Percentiles rank a stretch among this genome's conserved stretches.
Evolutionary conservation across 92 coral and sea anemone genomes (phyloP).

Genomic region (Siderastrea radians): DNA sequence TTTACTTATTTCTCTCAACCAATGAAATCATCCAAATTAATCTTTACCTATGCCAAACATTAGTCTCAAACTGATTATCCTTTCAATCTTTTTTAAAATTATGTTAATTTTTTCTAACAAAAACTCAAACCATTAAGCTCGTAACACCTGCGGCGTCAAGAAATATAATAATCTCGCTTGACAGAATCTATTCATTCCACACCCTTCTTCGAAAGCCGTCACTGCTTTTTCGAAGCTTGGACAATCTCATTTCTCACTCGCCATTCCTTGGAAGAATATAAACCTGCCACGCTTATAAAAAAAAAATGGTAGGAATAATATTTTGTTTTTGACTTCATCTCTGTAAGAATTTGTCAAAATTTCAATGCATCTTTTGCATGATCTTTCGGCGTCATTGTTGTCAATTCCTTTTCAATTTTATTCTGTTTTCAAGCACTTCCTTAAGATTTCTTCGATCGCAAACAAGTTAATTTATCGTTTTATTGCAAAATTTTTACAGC

Average conservation of each 20-base stretch:
- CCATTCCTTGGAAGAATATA: background rate
- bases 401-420: background rate
- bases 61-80: constrained; percentile 17
- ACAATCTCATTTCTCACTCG: background rate
- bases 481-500: constrained; percentile 47
- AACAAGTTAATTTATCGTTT: background rate
- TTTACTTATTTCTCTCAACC: background rate
- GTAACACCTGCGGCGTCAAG: constrained; percentile 8
- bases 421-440: background rate
- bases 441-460: background rate
- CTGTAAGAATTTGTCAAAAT: background rate
- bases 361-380: background rate
- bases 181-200: constrained; percentile 12
- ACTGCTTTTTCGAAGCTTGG: constrained; percentile 28
- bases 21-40: constrained; percentile 18
- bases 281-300: background rate
- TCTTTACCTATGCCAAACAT: background rate
- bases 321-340: background rate
- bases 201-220: constrained; percentile 41
- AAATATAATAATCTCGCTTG: constrained; percentile 1
- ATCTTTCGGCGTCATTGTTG: background rate
- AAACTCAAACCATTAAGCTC: background rate
- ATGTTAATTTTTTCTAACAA: constrained; percentile 25
- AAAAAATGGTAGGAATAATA: constrained; percentile 6
- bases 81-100: constrained; percentile 22